Evolutionary conservation across 2,113 vertebrate genomes (phyloP), one percentile per base, ranked within the genome.

Genomic region (Eublepharis macularius): DNA sequence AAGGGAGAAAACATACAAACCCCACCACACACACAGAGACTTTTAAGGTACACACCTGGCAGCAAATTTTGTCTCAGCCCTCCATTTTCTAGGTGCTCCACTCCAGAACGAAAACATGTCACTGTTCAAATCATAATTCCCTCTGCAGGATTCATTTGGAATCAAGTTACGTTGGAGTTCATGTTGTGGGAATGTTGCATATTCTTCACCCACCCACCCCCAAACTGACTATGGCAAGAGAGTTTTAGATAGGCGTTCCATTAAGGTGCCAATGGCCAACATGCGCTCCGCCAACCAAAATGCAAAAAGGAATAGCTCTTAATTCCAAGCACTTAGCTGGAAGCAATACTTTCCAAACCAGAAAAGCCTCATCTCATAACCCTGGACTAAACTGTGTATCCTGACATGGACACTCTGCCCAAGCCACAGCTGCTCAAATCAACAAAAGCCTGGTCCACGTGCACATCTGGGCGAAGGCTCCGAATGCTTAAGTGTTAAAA

Each of bases 161-260:
- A 94, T 85, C 87, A 89, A 78, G 86, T 84, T 92, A 86, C 85
- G 82, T 87, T 83, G 73, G 90, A 86, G 87, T 94, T 89, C 88
- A 54, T 0, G 0, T 89, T 82, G 26, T 4, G 9, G 63, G 17
- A 29, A 1, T 29, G 24, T 32, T n/a, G 34, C 49, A 39, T 60
- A 10, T 9, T 45, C 36, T 60, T 45, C 41, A 24, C 83, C 92
- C 63, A 84, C 75, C 76, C 86, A 2, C 24, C n/a, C 8, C 24
- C 21, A 79, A 82, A 26, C 4, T 81, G 81, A 79, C 60, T 0
- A 0, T 81, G 75, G 76, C 66, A 87, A 83, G 68, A 82, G 74
- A 88, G 83, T 84, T 90, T 83, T 0, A 12, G 81, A 88, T 85
- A 79, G 70, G 85, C n/a, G 87, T 36, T 66, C 88, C 82, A 74